Evolutionary conservation across 1,140 invertebrate species (phyloP).

Genomic region (Drepana arcuata): DNA sequence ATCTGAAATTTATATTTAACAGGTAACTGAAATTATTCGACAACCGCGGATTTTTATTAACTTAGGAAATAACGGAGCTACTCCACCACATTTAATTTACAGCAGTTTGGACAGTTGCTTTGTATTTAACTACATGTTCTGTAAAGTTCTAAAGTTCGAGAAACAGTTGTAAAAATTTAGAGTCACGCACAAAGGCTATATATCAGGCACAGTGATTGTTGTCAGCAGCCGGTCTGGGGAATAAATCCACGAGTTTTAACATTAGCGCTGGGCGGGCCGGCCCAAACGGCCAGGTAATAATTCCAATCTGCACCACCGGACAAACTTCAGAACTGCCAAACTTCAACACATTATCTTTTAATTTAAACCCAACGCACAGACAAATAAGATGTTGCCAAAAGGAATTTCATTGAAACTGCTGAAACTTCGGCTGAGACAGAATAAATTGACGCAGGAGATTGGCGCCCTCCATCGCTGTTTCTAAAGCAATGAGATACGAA

Average conservation of each 20-base stretch:
- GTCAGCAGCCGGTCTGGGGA: conserved; percentile 41
- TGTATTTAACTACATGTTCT: not conserved
- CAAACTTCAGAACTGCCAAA: conserved; percentile 48
- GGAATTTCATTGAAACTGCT: conserved; percentile 29
- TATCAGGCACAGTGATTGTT: conserved; percentile 51
- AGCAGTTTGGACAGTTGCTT: too few relatives aligned
- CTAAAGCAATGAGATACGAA: conserved; percentile 50
- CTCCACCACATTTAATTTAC: too few relatives aligned
- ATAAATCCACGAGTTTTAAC: conserved; percentile 58
- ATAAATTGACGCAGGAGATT: conserved; percentile 40
- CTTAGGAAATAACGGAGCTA: too few relatives aligned
- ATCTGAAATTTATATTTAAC: not conserved
- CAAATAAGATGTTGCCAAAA: conserved; percentile 35
- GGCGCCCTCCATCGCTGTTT: conserved; percentile 31
- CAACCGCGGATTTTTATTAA: not conserved
- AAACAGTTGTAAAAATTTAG: conserved; percentile 31
- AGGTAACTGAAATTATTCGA: not conserved
- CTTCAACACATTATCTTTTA: conserved; percentile 56
- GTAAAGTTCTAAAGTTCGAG: conserved; percentile 1
- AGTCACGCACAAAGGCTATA: conserved; percentile 34
- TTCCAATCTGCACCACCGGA: conserved; percentile 46
- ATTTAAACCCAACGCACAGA: conserved; percentile 29
- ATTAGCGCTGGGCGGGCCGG: conserved; percentile 30
- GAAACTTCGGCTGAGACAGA: conserved; percentile 36
- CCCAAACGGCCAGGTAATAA: conserved; percentile 50